Base-by-base conservation (phyloP, 2,888 invertebrate genomes). In the Pecten maximus region DNA sequence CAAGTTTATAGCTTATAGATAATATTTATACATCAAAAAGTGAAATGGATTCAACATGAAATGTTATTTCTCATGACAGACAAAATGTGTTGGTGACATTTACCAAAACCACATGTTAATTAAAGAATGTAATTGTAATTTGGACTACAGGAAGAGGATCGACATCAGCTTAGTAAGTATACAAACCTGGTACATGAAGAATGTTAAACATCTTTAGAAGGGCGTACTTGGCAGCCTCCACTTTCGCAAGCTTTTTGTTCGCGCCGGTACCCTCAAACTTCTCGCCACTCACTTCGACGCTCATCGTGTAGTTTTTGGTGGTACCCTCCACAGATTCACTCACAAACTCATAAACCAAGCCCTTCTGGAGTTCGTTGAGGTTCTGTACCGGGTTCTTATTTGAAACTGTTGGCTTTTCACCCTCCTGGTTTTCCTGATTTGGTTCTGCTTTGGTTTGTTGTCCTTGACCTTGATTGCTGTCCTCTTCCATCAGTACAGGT, bases 341-440 rank as follows among this genome's bases (percentile, higher is more conserved):
- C 2, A 93, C 90, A 44, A 94, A 87, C 87, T 93, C 92, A 91
- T 94, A 94, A 28, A 88, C 90, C 28, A 94, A 44, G 90, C 93
- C 93, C 90, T 93, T 92, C 87, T 91, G 90, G 40, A 94, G 92
- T 90, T 94, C 94, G 89, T 94, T 94, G n/a, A 94, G 91, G 44
- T 93, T 91, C 93, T 93, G 93, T 23, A 93, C 93, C 0, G 94
- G 94, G 50, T 94, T 93, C 89, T 94, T 94, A 90, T 92, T 91
- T 0, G 93, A 91, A n/a, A 93, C 74, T 39, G 92, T 93, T 12
- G 92, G 92, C 40, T 91, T 60, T 8, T 87, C 89, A 44, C 35
- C 44, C 39, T 44, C 87, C 10, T n/a, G 87, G 28, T 48, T 50
- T 23, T 39, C 89, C 44, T 86, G 87, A 16, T 40, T 23, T 87